Percentiles rank a stretch among this genome's conserved stretches.
These are phyloP conservation scores for Callionymus lyra DNA, from an alignment of 2,113 vertebrate species.

Conservation along the genomic window DNA sequence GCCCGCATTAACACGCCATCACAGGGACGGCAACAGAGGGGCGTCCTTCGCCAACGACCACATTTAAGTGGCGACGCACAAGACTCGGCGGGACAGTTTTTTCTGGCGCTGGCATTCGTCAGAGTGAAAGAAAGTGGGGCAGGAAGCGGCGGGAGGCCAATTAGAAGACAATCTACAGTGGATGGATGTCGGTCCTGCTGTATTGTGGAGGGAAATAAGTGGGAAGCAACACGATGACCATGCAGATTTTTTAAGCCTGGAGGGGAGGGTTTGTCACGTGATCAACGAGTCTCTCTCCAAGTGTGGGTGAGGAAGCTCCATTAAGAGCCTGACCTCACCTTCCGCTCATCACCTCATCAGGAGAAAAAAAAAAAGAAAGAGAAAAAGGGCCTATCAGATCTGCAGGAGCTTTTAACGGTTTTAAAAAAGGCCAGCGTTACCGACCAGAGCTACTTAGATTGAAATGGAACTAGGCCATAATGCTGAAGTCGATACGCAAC, in stretches of 20 bases:
- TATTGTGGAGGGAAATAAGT: slow-evolving; percentile 12
- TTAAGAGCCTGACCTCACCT: slow-evolving; percentile 49
- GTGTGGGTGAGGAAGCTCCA: slow-evolving; percentile 26
- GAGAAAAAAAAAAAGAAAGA: too few species aligned
- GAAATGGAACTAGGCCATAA: slow-evolving; percentile 46
- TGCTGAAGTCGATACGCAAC: slow-evolving; percentile 39
- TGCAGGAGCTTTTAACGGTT: slow-evolving; percentile 44
- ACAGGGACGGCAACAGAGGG: background rate
- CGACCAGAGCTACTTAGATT: slow-evolving; percentile 28
- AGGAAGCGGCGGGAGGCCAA: slow-evolving; percentile 35
- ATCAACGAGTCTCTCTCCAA: too few species aligned
- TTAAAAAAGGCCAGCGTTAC: slow-evolving; percentile 27
- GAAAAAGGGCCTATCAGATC: slow-evolving; percentile 41
- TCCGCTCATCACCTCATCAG: slow-evolving; percentile 43
- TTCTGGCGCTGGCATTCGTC: slow-evolving; percentile 25
- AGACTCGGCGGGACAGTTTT: slow-evolving; percentile 1
- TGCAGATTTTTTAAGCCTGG: background rate
- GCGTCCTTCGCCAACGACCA: background rate
- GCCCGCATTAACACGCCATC: background rate
- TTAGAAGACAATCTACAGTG: slow-evolving; percentile 18
- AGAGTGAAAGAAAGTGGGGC: slow-evolving; percentile 28
- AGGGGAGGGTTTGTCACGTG: too few species aligned
- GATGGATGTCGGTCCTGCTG: slow-evolving; percentile 9
- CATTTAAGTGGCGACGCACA: slow-evolving; percentile 16
- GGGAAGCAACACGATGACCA: slow-evolving; percentile 11